Base-by-base conservation (phyloP, 2,888 invertebrate genomes). In the Liposcelis brunnea region DNA sequence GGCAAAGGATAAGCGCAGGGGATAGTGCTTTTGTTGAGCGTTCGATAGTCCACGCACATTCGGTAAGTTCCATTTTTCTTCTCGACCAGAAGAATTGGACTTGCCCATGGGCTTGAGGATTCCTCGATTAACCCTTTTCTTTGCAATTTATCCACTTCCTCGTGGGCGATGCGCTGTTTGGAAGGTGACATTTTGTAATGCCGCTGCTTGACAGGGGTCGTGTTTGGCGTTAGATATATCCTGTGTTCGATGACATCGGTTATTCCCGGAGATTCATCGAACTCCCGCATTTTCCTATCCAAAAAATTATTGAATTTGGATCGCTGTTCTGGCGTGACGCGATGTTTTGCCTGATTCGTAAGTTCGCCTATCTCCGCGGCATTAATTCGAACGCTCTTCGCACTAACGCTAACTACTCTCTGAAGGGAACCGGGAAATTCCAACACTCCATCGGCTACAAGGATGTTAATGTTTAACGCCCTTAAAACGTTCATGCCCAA, bases 61-160 rank as follows among this genome's bases (percentile, higher is more conserved):
- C 53, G 18, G 1, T 12, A 44, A 8, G 42, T 46, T 1, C 51
- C 51, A 44, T 55, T 55, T 37, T 55, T 55, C 49, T 59, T 62
- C n/a, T 45, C 45, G 0, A 58, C 56, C 2, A 60, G 31, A 0
- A 60, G 54, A 2, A 58, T 51, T 0, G 58, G 59, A 2, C 54
- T 49, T 7, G 54, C 48, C 55, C 55, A 61, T 0, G 59, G 57
- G n/a, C 52, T 52, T 3, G 45, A 46, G 1, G 53, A 53, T n/a
- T 45, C 49, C 34, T 48, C 45, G 12, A 51, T 49, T n/a, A 52
- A 35, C 14, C 49, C 52, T 15, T 47, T 16, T 12, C 12, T 33
- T 2, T 31, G 14, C 14, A 35, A 34, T 35, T 44, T 36, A 19
- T 40, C 40, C 40, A 40, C 19, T 6, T 40, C 18, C n/a, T 14